These are phyloP conservation scores for Chloroclystis v-ata DNA, from an alignment of 2,888 invertebrate genomes.

Conservation along the genomic window DNA sequence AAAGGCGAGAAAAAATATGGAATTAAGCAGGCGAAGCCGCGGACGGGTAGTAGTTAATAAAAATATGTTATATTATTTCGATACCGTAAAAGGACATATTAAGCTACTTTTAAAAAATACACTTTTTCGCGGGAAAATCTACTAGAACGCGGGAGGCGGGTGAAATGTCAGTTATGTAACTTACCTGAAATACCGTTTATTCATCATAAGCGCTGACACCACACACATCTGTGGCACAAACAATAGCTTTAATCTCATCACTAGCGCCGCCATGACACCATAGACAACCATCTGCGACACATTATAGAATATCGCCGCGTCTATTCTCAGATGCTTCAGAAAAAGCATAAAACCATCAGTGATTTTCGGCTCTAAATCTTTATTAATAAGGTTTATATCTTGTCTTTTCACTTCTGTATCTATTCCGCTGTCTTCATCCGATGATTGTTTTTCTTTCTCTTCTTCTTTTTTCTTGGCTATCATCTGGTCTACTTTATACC, in stretches of 20 bases:
- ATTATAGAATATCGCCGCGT: conserved; percentile 82
- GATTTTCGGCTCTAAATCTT: conserved; percentile 33
- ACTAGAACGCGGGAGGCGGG: no score
- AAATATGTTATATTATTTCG: no score
- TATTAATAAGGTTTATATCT: conserved; percentile 43
- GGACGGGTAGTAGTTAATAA: no score
- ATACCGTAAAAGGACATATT: no score
- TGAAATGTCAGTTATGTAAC: no score
- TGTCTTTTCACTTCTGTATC: conserved; percentile 63
- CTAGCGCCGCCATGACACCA: conserved; percentile 83
- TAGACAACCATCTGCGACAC: conserved; percentile 84
- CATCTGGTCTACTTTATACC: conserved; percentile 29
- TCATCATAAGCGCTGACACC: conserved; percentile 81
- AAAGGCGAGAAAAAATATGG: no score
- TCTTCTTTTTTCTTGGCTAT: conserved; percentile 17
- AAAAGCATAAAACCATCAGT: conserved; percentile 36
- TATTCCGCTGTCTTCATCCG: conserved; percentile 75
- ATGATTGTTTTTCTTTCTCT: conserved; percentile 27
- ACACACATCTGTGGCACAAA: conserved; percentile 88
- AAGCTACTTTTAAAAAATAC: no score
- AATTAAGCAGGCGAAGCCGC: no score
- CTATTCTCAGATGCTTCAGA: conserved; percentile 56
- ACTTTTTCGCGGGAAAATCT: no score
- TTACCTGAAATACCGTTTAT: conserved; percentile 76
- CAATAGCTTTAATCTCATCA: conserved; percentile 88